Percentiles rank a stretch among this genome's conserved stretches.
Evolutionary conservation across 2,113 vertebrate genomes (phyloP).

Genomic region (Astur gentilis): DNA sequence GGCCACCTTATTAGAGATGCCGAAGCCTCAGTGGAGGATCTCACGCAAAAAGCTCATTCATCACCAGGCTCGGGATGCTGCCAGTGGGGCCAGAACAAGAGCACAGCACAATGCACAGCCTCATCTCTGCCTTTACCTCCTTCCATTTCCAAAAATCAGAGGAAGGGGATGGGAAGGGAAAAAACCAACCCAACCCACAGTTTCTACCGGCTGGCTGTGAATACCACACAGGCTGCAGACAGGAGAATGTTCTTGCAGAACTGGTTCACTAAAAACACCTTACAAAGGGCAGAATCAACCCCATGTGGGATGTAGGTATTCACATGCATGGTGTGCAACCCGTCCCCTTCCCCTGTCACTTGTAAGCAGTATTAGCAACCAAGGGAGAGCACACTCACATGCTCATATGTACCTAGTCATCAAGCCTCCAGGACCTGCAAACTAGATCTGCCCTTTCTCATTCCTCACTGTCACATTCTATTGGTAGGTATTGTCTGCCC

Average conservation of each 20-base stretch:
- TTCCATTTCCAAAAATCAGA: not conserved
- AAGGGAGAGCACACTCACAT: not conserved
- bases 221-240: not conserved
- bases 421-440: not conserved
- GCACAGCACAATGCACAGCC: not conserved
- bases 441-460: not conserved
- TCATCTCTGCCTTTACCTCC: constrained; percentile 1
- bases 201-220: not conserved
- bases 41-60: constrained; percentile 40
- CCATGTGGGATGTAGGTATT: accelerated
- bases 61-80: constrained; percentile 40
- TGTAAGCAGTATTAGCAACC: not conserved
- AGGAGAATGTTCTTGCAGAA: not conserved
- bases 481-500: not conserved
- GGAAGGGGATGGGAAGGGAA: not conserved
- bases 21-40: constrained; percentile 29
- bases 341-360: not conserved
- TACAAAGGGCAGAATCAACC: not conserved
- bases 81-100: not conserved
- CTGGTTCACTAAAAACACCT: not conserved
- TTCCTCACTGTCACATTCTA: not conserved
- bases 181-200: not conserved
- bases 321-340: not conserved
- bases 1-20: constrained; percentile 38
- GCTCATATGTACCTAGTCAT: not conserved